These are phyloP conservation scores for Brachirus orientalis DNA, from an alignment of 2,113 vertebrate genomes.

Conservation along the genomic window DNA sequence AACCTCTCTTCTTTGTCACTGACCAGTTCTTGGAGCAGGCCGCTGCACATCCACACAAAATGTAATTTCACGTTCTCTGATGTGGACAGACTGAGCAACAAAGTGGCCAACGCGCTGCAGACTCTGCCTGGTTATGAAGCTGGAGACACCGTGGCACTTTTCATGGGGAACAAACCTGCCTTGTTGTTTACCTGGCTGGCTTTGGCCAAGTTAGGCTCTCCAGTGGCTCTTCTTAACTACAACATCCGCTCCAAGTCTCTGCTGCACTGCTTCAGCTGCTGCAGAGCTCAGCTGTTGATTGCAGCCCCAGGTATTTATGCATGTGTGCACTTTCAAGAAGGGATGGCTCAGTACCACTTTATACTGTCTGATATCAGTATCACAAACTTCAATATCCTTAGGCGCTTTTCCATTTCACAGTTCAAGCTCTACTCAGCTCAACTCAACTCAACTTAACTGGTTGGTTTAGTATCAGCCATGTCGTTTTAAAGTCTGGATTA, in stretches of 20 bases:
- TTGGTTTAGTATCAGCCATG: too few relatives aligned
- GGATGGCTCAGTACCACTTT: neutral
- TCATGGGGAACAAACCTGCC: conserved; percentile 85
- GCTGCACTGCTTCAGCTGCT: conserved; percentile 84
- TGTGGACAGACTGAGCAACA: conserved; percentile 81
- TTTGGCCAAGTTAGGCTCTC: conserved; percentile 84
- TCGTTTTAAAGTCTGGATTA: too few relatives aligned
- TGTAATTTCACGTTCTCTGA: conserved; percentile 74
- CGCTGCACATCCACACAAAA: conserved; percentile 66
- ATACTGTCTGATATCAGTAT: too few relatives aligned
- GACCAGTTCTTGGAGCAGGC: conserved; percentile 75
- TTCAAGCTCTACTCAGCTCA: too few relatives aligned
- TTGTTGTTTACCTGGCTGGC: conserved; percentile 88
- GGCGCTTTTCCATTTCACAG: too few relatives aligned
- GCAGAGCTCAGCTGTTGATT: conserved; percentile 82
- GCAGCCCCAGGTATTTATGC: conserved; percentile 81
- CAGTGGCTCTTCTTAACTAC: conserved; percentile 85
- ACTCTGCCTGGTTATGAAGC: conserved; percentile 62
- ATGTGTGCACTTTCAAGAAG: neutral
- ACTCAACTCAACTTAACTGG: too few relatives aligned
- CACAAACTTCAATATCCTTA: too few relatives aligned
- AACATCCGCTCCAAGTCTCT: conserved; percentile 84
- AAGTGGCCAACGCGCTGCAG: conserved; percentile 80
- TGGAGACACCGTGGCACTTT: conserved; percentile 84
- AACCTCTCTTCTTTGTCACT: conserved; percentile 75